Evolutionary conservation across 1,140 invertebrate species (phyloP).

Genomic region (Drosophila pachea): DNA sequence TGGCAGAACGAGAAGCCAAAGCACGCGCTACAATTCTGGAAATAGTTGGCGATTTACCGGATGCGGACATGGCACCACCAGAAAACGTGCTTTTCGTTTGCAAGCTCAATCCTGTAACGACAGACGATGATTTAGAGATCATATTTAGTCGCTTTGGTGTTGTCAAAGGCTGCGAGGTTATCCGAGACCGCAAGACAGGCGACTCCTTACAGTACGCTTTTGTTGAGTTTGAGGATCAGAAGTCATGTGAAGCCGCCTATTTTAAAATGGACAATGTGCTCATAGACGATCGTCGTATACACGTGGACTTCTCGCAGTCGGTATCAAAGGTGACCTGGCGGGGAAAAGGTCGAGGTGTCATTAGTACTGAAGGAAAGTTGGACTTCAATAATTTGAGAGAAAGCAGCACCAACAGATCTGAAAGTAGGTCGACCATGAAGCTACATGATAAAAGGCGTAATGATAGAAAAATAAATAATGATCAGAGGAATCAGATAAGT

Average conservation of each 20-base stretch:
- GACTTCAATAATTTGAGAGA: slow-evolving; percentile 70
- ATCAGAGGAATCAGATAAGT: slow-evolving; percentile 29
- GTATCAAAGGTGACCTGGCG: slow-evolving; percentile 95
- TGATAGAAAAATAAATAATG: slow-evolving; percentile 12
- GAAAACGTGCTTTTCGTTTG: slow-evolving; percentile 99
- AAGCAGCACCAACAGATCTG: slow-evolving; percentile 15
- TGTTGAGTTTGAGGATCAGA: slow-evolving; percentile 97
- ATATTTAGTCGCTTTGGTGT: slow-evolving; percentile 98
- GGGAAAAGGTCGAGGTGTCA: slow-evolving; percentile 88
- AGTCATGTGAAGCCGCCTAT: slow-evolving; percentile 98
- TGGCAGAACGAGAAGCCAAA: slow-evolving; percentile 95
- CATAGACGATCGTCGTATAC: slow-evolving; percentile 98
- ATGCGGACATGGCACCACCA: slow-evolving; percentile 97
- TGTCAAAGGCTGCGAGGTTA: slow-evolving; percentile 97
- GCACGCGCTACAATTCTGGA: slow-evolving; percentile 98
- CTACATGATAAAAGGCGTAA: not conserved
- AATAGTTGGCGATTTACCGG: slow-evolving; percentile 98
- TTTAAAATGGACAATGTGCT: slow-evolving; percentile 99
- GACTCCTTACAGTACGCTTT: slow-evolving; percentile 99
- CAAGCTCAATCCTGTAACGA: slow-evolving; percentile 99
- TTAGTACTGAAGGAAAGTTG: slow-evolving; percentile 44
- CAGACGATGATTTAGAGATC: slow-evolving; percentile 97
- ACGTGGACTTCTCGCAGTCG: slow-evolving; percentile 99
- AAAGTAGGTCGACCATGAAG: slow-evolving; percentile 19
- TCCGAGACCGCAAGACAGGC: slow-evolving; percentile 93